These are phyloP conservation scores for Leptinotarsa defecta DNA, from an alignment of 1,140 invertebrate species.

Conservation along the genomic window DNA sequence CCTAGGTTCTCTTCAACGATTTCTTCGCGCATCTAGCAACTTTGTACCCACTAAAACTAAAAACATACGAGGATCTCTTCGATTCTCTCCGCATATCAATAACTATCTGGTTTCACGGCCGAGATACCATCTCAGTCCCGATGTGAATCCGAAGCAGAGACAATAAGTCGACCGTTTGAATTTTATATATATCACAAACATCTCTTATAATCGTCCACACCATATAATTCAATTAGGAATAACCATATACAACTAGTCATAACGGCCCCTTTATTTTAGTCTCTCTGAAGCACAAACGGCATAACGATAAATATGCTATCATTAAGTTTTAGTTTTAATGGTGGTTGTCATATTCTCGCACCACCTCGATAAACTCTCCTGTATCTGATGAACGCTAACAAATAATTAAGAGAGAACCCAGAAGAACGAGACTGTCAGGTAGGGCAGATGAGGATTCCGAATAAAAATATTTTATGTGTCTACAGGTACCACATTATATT, in stretches of 20 bases:
- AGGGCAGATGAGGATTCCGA: conserved; percentile 16
- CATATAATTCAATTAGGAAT: conserved; percentile 20
- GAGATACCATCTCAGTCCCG: background rate
- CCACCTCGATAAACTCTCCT: conserved; percentile 16
- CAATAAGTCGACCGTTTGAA: conserved; percentile 7
- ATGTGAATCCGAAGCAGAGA: background rate
- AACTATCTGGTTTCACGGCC: conserved; percentile 16
- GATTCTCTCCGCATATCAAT: background rate
- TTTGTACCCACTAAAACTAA: background rate
- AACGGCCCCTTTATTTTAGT: conserved; percentile 19
- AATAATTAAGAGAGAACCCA: background rate
- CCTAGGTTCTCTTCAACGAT: too few relatives aligned
- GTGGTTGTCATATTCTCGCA: conserved; percentile 21
- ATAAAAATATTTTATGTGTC: conserved; percentile 20
- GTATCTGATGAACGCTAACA: conserved; percentile 13
- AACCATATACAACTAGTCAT: conserved; percentile 12
- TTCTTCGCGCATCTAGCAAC: too few relatives aligned
- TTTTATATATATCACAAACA: conserved; percentile 19
- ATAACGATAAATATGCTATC: conserved; percentile 24
- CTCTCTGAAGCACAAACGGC: conserved; percentile 15
- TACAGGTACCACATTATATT: conserved; percentile 20
- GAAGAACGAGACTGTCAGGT: conserved; percentile 13
- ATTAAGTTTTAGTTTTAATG: conserved; percentile 25
- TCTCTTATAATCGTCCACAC: conserved; percentile 4
- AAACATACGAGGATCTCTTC: background rate